Evolutionary conservation across 1,140 invertebrate species (phyloP), one percentile per base, ranked within the genome.

Genomic region (Telenomus remus): DNA sequence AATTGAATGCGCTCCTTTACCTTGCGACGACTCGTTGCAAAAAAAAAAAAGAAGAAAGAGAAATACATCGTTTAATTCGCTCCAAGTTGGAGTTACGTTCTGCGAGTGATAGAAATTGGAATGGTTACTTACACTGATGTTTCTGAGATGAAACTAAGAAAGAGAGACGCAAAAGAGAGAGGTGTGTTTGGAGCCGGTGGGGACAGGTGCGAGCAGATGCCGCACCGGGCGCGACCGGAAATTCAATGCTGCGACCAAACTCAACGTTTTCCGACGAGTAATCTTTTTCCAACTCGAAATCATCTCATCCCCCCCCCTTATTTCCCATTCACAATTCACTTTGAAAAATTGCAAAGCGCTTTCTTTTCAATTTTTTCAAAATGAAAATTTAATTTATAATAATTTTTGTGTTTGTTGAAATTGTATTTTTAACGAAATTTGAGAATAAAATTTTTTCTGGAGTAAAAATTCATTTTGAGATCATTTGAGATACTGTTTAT

Each of bases 201-300:
- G 79, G 78, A 81, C 79, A 86, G 83, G 83, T 85, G 83, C 72
- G 80, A 79, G 79, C 81, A 83, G 81, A 82, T 86, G 83, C 81
- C 78, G 63, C 73, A 80, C 19, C 19, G 76, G 80, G 80, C 78
- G 79, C 83, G 84, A 85, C 83, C 84, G 82, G 83, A 85, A 85
- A 81, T 82, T 76, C 76, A 75, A 81, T 79, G 79, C 78, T 80
- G 73, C 78, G 73, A 76, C 71, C 74, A 78, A 64, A 63, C 69
- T 73, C 47, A 80, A 79, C 74, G 60, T 64, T 76, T 69, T 63
- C 72, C 63, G 42, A 73, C 54, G 75, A 51, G 68, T 39, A 57
- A 74, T 78, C 63, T 73, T 61, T 69, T 70, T 44, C 71, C 44
- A 48, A 51, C 59, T 73, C 49, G 59, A 60, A 66, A 69, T 68